These are phyloP conservation scores for Papilio polytes DNA, from an alignment of 1,140 invertebrate genomes.

Conservation along the genomic window DNA sequence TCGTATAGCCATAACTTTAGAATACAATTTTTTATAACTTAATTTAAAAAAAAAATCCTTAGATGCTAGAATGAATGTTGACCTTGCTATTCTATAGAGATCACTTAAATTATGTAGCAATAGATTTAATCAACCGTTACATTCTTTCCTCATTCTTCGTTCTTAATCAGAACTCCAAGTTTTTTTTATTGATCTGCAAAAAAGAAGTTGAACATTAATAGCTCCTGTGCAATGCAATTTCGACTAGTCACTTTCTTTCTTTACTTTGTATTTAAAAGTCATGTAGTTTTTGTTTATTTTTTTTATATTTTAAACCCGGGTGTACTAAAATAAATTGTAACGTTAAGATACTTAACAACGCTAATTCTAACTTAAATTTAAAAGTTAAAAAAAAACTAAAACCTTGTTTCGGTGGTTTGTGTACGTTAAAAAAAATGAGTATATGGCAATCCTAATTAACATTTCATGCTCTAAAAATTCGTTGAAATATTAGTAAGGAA, in stretches of 20 bases:
- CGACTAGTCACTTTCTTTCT: neutral
- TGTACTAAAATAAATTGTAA: neutral
- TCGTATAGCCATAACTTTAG: neutral
- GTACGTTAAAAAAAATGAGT: too few species aligned
- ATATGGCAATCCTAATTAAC: neutral
- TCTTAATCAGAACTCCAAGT: neutral
- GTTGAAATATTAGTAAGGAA: neutral
- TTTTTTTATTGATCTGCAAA: neutral
- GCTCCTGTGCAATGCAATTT: neutral
- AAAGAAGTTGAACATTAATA: neutral
- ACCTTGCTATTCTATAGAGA: conserved; percentile 13
- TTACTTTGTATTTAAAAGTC: neutral
- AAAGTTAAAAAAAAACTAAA: neutral
- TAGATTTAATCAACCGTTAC: conserved; percentile 1
- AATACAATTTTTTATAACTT: neutral
- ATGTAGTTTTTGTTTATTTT: neutral
- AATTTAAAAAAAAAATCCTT: neutral
- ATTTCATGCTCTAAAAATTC: neutral
- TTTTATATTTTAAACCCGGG: neutral
- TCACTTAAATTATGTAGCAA: neutral
- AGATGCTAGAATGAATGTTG: conserved; percentile 1
- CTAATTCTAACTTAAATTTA: neutral
- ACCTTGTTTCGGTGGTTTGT: neutral
- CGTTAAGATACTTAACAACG: neutral
- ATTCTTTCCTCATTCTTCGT: conserved; percentile 6